These are phyloP conservation scores for Carcinoscorpius rotundicauda DNA, from an alignment of 1,140 invertebrate species.

Conservation along the genomic window DNA sequence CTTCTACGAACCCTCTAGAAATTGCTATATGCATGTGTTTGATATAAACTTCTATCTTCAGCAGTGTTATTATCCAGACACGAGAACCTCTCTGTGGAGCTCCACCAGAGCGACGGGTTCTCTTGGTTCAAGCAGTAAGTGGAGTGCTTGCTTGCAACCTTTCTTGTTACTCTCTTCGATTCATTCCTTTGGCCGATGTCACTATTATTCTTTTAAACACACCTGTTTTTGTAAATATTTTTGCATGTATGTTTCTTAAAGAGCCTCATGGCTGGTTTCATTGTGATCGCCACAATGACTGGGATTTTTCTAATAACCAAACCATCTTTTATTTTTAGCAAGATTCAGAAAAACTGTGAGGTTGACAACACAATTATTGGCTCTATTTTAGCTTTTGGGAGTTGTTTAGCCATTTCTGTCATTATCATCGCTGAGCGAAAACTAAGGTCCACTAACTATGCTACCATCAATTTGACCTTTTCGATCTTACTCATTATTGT, in stretches of 20 bases:
- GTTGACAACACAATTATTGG: conserved; percentile 1
- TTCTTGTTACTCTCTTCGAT: conserved; percentile 34
- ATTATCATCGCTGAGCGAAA: conserved; percentile 69
- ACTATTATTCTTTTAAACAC: conserved; percentile 47
- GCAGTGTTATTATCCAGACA: too few species aligned
- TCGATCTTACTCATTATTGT: conserved; percentile 12
- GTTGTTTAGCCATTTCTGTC: conserved; percentile 70
- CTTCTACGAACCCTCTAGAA: too few species aligned
- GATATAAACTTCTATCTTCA: too few species aligned
- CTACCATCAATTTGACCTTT: conserved; percentile 68
- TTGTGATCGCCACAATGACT: conserved; percentile 35
- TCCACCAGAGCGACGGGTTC: too few species aligned
- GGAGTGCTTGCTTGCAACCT: too few species aligned
- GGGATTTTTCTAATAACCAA: conserved; percentile 42
- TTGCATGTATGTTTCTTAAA: conserved; percentile 42
- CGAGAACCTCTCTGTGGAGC: too few species aligned
- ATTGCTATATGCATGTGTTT: too few species aligned
- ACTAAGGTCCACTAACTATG: conserved; percentile 72
- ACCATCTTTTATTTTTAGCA: conserved; percentile 37
- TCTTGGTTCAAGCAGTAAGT: too few species aligned
- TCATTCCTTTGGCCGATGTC: conserved; percentile 43
- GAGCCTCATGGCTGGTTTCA: conserved; percentile 44
- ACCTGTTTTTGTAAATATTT: conserved; percentile 41
- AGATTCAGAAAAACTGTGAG: conserved; percentile 7
- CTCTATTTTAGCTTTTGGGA: conserved; percentile 47